These are phyloP conservation scores for Chromobotia macracanthus DNA, from an alignment of 2,797 vertebrate species.

Conservation along the genomic window DNA sequence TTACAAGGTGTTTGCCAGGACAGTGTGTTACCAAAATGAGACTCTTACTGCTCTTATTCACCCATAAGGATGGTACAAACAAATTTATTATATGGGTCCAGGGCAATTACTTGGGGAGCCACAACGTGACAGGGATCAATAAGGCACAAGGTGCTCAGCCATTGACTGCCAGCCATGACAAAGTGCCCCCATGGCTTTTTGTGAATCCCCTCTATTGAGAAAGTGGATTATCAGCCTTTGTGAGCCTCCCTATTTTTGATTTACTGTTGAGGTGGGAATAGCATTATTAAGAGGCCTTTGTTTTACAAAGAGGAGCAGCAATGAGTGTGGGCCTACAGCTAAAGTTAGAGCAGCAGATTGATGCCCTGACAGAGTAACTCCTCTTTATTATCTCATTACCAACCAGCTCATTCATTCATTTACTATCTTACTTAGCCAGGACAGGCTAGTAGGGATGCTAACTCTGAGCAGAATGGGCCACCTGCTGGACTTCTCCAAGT, in stretches of 20 bases:
- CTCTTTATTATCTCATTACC: slow-evolving; percentile 69
- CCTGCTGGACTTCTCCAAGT: slow-evolving; percentile 1
- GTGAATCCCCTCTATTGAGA: slow-evolving; percentile 62
- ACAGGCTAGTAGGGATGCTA: not conserved
- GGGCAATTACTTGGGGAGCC: slow-evolving; percentile 75
- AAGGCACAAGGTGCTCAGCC: slow-evolving; percentile 75
- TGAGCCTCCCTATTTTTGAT: slow-evolving; percentile 73
- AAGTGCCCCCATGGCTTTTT: slow-evolving; percentile 65
- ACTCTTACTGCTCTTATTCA: slow-evolving; percentile 8
- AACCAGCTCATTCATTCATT: slow-evolving; percentile 63
- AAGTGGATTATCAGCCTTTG: slow-evolving; percentile 73
- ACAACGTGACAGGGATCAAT: slow-evolving; percentile 75
- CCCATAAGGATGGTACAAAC: slow-evolving; percentile 63
- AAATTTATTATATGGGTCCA: slow-evolving; percentile 75
- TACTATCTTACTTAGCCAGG: slow-evolving; percentile 38
- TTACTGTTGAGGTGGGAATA: slow-evolving; percentile 69
- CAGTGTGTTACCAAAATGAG: not conserved
- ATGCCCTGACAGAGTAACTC: slow-evolving; percentile 48
- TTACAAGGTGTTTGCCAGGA: not conserved
- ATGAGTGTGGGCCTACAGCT: slow-evolving; percentile 63
- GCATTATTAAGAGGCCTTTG: slow-evolving; percentile 75
- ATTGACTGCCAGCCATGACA: slow-evolving; percentile 74
- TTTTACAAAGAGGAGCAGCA: slow-evolving; percentile 69
- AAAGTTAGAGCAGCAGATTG: slow-evolving; percentile 52
- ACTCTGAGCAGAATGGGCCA: not conserved